Conservation (phyloP, 2,113 vertebrate genomes). For the Phoenicopterus ruber region DNA sequence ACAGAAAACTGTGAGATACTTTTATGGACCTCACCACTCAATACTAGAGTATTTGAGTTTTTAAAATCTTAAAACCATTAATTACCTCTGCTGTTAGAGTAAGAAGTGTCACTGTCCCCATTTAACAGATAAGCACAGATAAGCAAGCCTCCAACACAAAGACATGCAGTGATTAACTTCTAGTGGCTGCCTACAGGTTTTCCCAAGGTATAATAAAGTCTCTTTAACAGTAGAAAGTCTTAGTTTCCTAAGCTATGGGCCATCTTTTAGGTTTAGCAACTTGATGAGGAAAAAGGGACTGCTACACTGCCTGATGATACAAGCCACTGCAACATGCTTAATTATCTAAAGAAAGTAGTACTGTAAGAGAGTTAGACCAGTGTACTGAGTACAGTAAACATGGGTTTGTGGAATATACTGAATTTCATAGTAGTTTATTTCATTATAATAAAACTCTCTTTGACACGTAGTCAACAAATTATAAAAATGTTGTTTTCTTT, state of each 20-base stretch:
- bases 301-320: background rate
- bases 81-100: background rate
- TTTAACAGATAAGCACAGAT: background rate
- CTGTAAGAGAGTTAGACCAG: background rate
- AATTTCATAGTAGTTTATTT: background rate
- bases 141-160: background rate
- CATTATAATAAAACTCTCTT: background rate
- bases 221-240: background rate
- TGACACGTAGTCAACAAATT: background rate
- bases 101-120: background rate
- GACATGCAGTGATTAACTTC: background rate
- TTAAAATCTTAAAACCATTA: background rate
- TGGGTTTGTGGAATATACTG: background rate
- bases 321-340: background rate
- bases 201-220: background rate
- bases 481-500: background rate
- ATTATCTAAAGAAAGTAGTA: background rate
- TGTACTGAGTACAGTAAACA: background rate
- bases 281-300: background rate
- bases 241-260: background rate
- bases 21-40: background rate
- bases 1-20: background rate
- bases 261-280: background rate
- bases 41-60: background rate
- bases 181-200: background rate